Evolutionary conservation across 2,888 invertebrate species (phyloP), one percentile per base, ranked within the genome.

Genomic region (Drosophila mettleri): DNA sequence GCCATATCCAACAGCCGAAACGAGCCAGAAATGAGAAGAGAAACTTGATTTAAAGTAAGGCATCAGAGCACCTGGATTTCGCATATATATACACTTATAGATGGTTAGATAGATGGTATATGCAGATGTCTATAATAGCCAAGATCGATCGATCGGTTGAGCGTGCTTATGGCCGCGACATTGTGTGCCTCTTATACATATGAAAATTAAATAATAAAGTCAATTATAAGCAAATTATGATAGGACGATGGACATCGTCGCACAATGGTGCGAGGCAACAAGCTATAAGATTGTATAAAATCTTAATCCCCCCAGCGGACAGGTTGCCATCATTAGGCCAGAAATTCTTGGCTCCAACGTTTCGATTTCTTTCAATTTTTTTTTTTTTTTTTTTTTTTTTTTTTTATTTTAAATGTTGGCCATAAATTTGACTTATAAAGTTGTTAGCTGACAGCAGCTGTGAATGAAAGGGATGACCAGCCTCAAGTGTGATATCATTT

Each of bases 341-440:
- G 55, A 57, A 49, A 49, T 53, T 67, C 46, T 55, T 55, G 46
- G 64, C 59, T 74, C 70, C 65, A 59, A 58, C 58, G 78, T 78
- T 80, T 80, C 55, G 62, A 63, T 54, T 53, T 63, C 48, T 60
- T 72, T 27, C 45, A 73, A 58, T 46, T 34, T 27, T 45, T 59
- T 66, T n/a, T 9, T 48, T 18, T 1, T 16, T 12, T 45, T 16
- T 46, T 1, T 29, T 10, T 20, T 9, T 5, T 20, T 49, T 27
- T 33, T 63, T 48, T 74, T 78, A 58, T 57, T 54, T 45, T 18
- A 55, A 61, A 75, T 59, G 65, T 60, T 55, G 57, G 10, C 62
- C 75, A 88, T 82, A 85, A 88, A 85, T 82, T 88, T 64, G 45
- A 78, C 83, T 88, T 82, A 82, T 84, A 79, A 85, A 88, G 82